Evolutionary conservation across 2,113 vertebrate species (phyloP), one percentile per base, ranked within the genome.

Genomic region (Solea senegalensis): DNA sequence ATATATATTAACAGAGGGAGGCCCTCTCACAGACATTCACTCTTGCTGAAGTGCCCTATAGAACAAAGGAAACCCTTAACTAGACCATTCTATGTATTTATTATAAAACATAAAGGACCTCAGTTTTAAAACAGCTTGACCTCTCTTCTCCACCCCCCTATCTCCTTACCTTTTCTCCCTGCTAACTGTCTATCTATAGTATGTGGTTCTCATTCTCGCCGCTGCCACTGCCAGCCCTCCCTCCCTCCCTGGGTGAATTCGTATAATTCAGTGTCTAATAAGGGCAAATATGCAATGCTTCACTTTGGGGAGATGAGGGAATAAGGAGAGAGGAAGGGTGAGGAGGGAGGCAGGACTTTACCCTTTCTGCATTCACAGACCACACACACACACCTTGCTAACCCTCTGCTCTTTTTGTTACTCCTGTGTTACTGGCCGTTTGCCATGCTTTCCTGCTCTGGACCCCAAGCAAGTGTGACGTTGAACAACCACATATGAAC

Each of bases 221-320:
- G 7, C 11, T 28, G 4, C 45, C 54, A 46, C 40, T 27, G 28
- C 45, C 7, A 44, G 54, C 55, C 50, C 63, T 13, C 69, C 64
- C 60, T 69, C 64, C 55, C 50, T 65, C 16, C 50, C 66, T 71
- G 60, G 72, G 58, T 56, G 66, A 78, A 60, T 77, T 65, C 5
- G 65, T 69, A 88, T 88, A 75, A 86, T 82, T 88, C 3, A 75
- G 59, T 65, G 72, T 74, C 66, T 82, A 81, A 77, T 86, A 81
- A 76, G 61, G 34, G 41, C 59, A 64, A 65, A 65, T 82, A 80
- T 85, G 85, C 55, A 52, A 80, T 53, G 8, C 26, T 70, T 81
- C 61, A 55, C 85, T 83, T 88, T 78, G 39, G 74, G 73, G 71
- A 82, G 34, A 34, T 34, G 64, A 78, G 46, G 55, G 65, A 51